phyloP scores from a whole-genome alignment of 2,797 vertebrate genomes.

The Molossus molossus region DNA sequence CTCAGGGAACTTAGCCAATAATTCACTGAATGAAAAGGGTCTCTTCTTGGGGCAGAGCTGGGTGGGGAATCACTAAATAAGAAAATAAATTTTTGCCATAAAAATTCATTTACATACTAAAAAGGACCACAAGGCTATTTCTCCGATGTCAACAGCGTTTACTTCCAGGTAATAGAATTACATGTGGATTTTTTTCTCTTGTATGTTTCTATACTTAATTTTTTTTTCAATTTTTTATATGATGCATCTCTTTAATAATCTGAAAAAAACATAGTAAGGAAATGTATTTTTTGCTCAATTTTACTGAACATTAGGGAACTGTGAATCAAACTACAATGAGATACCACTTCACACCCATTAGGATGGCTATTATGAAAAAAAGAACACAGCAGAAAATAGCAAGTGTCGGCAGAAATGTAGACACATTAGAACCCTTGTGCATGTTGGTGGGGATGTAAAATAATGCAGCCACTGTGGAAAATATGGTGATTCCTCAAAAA shows the following conservation, averaged over 20 bases:
- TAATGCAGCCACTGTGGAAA: not conserved
- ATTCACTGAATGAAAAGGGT: not conserved
- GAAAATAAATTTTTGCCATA: slow-evolving; percentile 11
- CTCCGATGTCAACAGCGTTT: slow-evolving; percentile 40
- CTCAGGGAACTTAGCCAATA: slow-evolving; percentile 21
- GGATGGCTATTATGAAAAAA: not conserved
- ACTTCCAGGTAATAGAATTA: slow-evolving; percentile 10
- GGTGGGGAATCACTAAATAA: slow-evolving; percentile 33
- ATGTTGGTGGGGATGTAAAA: not conserved
- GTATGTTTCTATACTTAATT: not conserved
- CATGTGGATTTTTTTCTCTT: not conserved
- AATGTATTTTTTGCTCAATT: slow-evolving; percentile 39
- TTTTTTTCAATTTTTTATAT: slow-evolving; percentile 39
- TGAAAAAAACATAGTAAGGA: slow-evolving; percentile 28
- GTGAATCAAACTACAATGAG: slow-evolving; percentile 13
- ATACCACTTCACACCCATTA: not conserved
- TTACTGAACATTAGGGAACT: not conserved
- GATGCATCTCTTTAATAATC: slow-evolving; percentile 11
- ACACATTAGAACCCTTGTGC: not conserved
- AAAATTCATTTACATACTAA: slow-evolving; percentile 9
- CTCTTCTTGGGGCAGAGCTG: not conserved
- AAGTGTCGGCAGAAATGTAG: not conserved
- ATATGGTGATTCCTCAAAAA: not conserved
- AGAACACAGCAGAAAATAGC: not conserved
- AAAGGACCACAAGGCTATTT: not conserved